A percentile compares a stretch with the other conserved stretches of the same genome.
Evolutionary conservation across 2,797 vertebrate species (phyloP).

Genomic region (Platyrinchus mystaceus): DNA sequence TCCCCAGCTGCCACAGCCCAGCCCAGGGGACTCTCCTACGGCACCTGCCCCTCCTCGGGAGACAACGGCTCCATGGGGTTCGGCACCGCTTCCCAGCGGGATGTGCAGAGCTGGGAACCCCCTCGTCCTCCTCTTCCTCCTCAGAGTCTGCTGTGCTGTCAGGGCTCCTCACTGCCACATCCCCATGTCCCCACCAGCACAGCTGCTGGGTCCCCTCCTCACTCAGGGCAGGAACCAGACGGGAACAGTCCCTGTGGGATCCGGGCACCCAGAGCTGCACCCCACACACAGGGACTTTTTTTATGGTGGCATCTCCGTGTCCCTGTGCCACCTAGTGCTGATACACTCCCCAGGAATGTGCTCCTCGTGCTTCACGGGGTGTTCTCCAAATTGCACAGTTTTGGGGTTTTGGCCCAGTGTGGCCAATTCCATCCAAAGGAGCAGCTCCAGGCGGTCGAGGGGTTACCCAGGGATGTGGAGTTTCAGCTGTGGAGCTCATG

Average conservation of each 20-base stretch:
- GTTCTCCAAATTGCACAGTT: rapidly evolving
- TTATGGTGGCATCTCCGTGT: background rate
- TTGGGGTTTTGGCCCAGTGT: rapidly evolving
- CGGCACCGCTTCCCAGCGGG: background rate
- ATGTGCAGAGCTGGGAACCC: background rate
- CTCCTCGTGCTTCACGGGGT: rapidly evolving
- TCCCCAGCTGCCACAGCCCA: background rate
- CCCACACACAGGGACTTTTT: background rate
- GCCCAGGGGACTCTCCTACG: background rate
- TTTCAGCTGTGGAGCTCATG: background rate
- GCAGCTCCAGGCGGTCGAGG: background rate
- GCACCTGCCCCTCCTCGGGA: background rate
- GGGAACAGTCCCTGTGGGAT: background rate
- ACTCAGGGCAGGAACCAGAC: background rate
- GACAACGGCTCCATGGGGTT: background rate
- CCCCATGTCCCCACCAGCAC: rapidly evolving
- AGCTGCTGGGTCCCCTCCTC: background rate
- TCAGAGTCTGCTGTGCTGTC: background rate
- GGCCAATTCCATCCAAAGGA: rapidly evolving
- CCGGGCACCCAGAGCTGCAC: background rate
- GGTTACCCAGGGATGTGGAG: background rate
- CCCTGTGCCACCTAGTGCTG: background rate
- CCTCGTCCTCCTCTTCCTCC: background rate
- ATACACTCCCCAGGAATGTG: rapidly evolving
- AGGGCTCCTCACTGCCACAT: background rate